Evolutionary conservation across 2,113 vertebrate genomes (phyloP), one percentile per base, ranked within the genome.

Genomic region (Nothoprocta pentlandii): DNA sequence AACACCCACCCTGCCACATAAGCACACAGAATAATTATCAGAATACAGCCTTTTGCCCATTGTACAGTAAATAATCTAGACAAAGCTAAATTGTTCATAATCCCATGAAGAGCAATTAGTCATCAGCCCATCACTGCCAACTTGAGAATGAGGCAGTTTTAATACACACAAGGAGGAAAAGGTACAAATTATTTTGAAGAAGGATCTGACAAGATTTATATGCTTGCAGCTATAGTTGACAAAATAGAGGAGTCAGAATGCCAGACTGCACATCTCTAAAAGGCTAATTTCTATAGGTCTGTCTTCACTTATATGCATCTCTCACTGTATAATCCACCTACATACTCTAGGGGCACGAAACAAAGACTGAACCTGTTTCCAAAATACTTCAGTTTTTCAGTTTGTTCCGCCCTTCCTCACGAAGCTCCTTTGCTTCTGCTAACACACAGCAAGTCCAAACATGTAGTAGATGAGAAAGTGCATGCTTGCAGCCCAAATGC

Each of bases 11-110:
- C 41, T 78, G 30, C 61, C 69, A 92, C 62, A 67, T 16, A 66
- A 41, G 70, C 46, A 67, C 81, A 67, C n/a, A 19, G 66, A 80
- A 75, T 0, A 6, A 17, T 10, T 54, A 68, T 51, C 47, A 87
- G 42, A 91, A 68, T 44, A 49, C 20, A 68, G 54, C 25, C 42
- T 89, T 77, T 62, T 67, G 47, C 56, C 51, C 26, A 20, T 5
- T 75, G 34, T 22, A 42, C 75, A 80, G 14, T 11, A 78, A 69
- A 70, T 23, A 23, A 85, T 54, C 84, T 82, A 70, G 69, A 66
- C 67, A 78, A 94, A 94, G 53, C 41, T 61, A 70, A 75, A 41
- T n/a, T 58, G 30, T 78, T 91, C 69, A 53, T 59, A 89, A 81
- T 67, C n/a, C 34, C 42, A 14, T 49, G 36, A 81, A 75, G 30